Evolutionary conservation across 2,888 invertebrate genomes (phyloP), one percentile per base, ranked within the genome.

Genomic region (Helicoverpa assulta): DNA sequence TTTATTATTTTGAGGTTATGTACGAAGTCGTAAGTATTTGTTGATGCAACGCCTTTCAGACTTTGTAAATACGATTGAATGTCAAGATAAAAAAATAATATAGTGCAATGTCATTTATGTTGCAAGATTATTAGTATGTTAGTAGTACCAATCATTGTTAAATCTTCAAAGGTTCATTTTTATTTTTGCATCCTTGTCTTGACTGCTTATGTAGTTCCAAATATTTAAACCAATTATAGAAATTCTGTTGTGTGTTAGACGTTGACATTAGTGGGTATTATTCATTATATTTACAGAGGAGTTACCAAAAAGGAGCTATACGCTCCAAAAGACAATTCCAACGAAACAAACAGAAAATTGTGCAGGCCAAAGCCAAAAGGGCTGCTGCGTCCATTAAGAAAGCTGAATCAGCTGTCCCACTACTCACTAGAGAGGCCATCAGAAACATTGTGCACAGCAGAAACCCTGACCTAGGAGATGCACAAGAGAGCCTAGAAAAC

Each of bases 251-350:
- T 10, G 0, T 33, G 16, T 6, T 47, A 53, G 16, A 33, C 4
- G 0, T 26, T 2, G 19, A 12, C 18, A n/a, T 51, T 26, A 14
- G 1, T 5, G 2, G 8, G 6, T 58, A 58, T 58, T 19, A 58
- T 12, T 8, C 18, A n/a, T 43, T 53, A 10, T 37, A 19, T 26
- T 10, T 79, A 59, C 65, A 77, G 76, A 65, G 75, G 54, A 54
- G 6, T n/a, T 50, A 37, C 63, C 62, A 62, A 40, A 81, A 74
- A 68, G 18, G 67, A 47, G 84, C 87, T 26, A 12, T 83, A 64
- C 79, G 91, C 47, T 80, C 90, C 65, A 93, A 89, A 67, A 88
- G 93, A 78, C 88, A 93, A 70, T 78, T 88, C 21, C 84, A 93
- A 65, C 86, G 93, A 33, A 90, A 89, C 70, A 93, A 83, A 72